Evolutionary conservation across 1,140 invertebrate genomes (phyloP), one percentile per base, ranked within the genome.

Genomic region (Nymphalis io): DNA sequence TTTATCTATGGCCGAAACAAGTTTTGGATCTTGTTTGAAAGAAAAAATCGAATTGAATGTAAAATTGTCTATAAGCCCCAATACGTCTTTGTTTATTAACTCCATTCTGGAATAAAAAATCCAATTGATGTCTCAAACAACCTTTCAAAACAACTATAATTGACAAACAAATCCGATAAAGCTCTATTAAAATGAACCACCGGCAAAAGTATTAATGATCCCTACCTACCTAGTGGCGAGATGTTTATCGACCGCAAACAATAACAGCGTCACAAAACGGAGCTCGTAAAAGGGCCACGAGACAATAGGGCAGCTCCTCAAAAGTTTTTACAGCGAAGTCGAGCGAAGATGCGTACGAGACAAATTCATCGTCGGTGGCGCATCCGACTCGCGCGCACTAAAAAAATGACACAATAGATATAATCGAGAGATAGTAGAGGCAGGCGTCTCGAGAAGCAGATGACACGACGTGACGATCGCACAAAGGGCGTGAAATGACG

Each of bases 201-300:
- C 78, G 81, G 84, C 72, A 85, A 87, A 85, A 86, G 85, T 87
- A 84, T 78, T 76, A 86, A 89, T 91, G 86, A 89, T 89, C 87
- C 82, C 74, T 88, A 87, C 87, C 85, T 87, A 90, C 85, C 79
- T 85, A 86, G 86, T 88, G 85, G 87, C 81, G 84, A 83, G 89
- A 91, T 91, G 85, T 89, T 91, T 91, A 91, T 91, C 89, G 82
- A 87, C 85, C 89, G 82, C 88, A 91, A 91, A 91, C 89, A 91
- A 91, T 90, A 90, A 91, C 89, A 88, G 82, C 85, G 71, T 83
- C 84, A 89, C 87, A 89, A 91, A 88, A 90, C 84, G 66, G 81
- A 82, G 88, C 83, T 90, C 89, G 85, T 91, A 91, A 91, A 89
- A 87, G 84, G 81, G 78, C 80, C 82, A 79, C 74, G 85, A 91